phyloP scores from a whole-genome alignment of 1,140 invertebrate genomes.

The Hypsibius dujardini region DNA sequence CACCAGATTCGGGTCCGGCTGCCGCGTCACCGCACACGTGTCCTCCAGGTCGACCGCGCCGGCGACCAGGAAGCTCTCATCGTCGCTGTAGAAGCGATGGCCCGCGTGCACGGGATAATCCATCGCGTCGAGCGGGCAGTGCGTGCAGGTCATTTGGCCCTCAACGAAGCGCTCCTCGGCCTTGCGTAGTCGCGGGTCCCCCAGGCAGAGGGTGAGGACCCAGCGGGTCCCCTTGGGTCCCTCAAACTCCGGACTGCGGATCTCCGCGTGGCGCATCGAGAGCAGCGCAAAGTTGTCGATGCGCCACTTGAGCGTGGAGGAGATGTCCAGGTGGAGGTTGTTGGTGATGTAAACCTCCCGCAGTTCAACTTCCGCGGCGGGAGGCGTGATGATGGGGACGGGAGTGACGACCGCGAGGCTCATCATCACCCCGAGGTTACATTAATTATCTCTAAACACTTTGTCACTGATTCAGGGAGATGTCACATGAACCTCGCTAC shows the following conservation, averaged over 20 bases:
- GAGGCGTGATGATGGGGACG: too few species aligned
- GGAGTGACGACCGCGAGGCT: too few species aligned
- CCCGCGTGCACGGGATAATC: background rate
- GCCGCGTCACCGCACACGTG: background rate
- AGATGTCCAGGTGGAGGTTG: background rate
- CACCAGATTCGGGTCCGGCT: background rate
- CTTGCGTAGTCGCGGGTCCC: background rate
- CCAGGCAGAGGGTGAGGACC: background rate
- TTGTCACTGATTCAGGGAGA: too few species aligned
- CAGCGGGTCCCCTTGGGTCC: background rate
- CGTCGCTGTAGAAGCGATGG: background rate
- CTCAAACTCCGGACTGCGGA: conserved; percentile 4
- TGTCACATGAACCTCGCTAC: too few species aligned
- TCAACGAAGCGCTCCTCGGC: conserved; percentile 1
- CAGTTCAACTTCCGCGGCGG: background rate
- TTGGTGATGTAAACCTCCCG: background rate
- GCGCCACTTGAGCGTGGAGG: background rate
- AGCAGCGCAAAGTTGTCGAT: conserved; percentile 9
- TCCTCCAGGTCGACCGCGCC: background rate
- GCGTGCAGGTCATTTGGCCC: background rate
- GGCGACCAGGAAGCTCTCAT: background rate
- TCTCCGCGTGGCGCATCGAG: background rate
- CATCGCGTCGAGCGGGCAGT: background rate
- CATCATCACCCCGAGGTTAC: too few species aligned
- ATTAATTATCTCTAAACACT: too few species aligned